Evolutionary conservation across 2,888 invertebrate genomes (phyloP).

Genomic region (Acanthococcus lagerstroemiae): DNA sequence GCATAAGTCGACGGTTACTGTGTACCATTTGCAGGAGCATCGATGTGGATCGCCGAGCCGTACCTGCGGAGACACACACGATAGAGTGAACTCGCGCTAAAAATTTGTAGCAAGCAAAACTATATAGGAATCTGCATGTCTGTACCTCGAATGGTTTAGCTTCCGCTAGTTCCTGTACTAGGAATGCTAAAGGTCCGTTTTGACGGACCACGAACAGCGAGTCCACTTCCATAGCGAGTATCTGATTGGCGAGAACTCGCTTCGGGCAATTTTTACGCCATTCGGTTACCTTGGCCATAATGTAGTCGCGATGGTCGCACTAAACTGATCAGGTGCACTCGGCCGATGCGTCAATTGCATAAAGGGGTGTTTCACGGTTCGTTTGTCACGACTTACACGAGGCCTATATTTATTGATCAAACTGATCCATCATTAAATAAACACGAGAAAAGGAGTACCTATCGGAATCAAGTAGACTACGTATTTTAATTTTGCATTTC

Average conservation of each 20-base stretch:
- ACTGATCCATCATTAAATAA: too few relatives aligned
- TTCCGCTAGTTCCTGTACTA: slow-evolving; percentile 1
- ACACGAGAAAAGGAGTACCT: too few relatives aligned
- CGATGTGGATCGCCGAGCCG: slow-evolving; percentile 18
- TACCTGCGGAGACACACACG: neutral
- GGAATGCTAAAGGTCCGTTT: slow-evolving; percentile 23
- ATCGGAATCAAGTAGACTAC: too few relatives aligned
- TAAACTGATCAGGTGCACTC: too few relatives aligned
- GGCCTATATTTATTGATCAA: too few relatives aligned
- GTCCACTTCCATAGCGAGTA: slow-evolving; percentile 7
- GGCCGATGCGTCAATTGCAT: too few relatives aligned
- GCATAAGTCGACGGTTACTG: slow-evolving; percentile 1
- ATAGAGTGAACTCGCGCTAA: neutral
- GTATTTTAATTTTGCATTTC: too few relatives aligned
- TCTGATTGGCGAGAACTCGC: slow-evolving; percentile 2
- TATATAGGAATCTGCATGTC: neutral
- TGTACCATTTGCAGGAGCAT: neutral
- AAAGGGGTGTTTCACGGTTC: too few relatives aligned
- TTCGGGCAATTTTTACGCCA: slow-evolving; percentile 16
- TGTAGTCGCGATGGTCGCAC: too few relatives aligned
- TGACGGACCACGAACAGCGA: slow-evolving; percentile 12
- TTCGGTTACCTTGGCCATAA: neutral
- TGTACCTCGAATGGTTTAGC: slow-evolving; percentile 14
- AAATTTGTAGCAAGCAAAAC: neutral
- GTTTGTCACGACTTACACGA: too few relatives aligned